Evolutionary conservation across 2,113 vertebrate genomes (phyloP).

Genomic region (Rhinopomastus cyanomelas): DNA sequence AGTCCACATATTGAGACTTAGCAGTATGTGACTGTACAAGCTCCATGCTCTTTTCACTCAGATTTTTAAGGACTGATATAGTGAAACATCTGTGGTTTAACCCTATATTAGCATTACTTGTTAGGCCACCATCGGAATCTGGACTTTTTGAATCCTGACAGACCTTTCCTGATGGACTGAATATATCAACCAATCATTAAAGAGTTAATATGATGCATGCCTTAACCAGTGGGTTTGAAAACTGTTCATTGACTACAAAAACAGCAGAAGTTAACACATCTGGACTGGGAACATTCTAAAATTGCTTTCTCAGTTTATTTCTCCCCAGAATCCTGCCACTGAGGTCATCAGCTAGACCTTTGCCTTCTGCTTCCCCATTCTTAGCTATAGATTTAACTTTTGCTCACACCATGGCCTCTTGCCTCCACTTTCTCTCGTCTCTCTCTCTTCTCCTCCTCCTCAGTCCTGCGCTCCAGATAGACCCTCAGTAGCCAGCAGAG

Average conservation of each 20-base stretch:
- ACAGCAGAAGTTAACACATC: background rate
- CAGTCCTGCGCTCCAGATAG: no score
- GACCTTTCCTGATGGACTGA: background rate
- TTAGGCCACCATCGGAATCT: background rate
- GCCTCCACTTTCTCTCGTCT: background rate
- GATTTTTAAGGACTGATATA: background rate
- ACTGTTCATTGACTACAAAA: background rate
- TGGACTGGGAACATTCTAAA: background rate
- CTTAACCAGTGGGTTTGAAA: background rate
- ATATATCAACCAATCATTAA: background rate
- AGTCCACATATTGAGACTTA: background rate
- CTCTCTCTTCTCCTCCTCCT: background rate
- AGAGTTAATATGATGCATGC: background rate
- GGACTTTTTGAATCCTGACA: background rate
- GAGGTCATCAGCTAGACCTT: background rate
- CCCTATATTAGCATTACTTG: background rate
- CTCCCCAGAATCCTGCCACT: background rate
- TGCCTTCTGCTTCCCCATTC: background rate
- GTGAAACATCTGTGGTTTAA: background rate
- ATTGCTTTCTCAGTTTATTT: background rate
- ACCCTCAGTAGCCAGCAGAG: background rate
- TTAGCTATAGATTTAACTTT: background rate
- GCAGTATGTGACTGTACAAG: background rate
- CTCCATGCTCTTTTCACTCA: background rate
- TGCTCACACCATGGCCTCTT: background rate